Base-by-base conservation (phyloP, 2,113 vertebrate species). In the Rana temporaria region DNA sequence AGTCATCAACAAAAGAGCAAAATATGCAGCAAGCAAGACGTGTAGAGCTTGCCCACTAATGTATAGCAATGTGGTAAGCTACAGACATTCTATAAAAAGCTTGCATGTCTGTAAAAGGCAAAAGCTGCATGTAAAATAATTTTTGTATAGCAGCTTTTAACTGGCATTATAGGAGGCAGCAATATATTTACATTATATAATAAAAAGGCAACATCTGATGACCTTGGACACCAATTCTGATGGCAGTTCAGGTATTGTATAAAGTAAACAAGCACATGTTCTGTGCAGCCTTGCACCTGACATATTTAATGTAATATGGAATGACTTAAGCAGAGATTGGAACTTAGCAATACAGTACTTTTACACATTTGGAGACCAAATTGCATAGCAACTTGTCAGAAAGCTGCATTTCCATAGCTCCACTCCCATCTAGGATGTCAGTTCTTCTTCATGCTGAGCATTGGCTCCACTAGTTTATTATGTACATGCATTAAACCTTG, bases 401-500 rank as follows among this genome's bases (percentile, higher is more conserved):
- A 78, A 89, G 89, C 85, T 88, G 84, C 87, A 88, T 81, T 79
- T 79, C 88, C 63, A 85, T 86, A 84, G 90, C 88, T 85, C 84
- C 90, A 88, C 85, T 86, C 34, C 84, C 88, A 12, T 85, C 86
- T 60, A 22, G 34, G 88, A 82, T 87, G 85, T 95, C 91, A 96
- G 26, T 95, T 92, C 85, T 90, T 92, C 90, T 95, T 95, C 90
- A 96, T 95, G 91, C 92, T 96, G 91, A 89, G 88, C 69, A 94
- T 88, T 66, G 96, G 96, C 59, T 97, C 95, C 91, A 97, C 96
- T 88, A 95, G 92, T 85, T 93, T 93, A 88, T 95, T 94, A 87
- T 95, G 93, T 85, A 95, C 94, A 89, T 93, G 93, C 94, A 95
- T 95, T 91, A 95, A 92, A 92, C 94, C 94, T 94, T 91, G 59